Percentiles rank a stretch among this genome's conserved stretches.
Evolutionary conservation across 1,140 invertebrate genomes (phyloP).

Genomic region (Phymastichus coffea): DNA sequence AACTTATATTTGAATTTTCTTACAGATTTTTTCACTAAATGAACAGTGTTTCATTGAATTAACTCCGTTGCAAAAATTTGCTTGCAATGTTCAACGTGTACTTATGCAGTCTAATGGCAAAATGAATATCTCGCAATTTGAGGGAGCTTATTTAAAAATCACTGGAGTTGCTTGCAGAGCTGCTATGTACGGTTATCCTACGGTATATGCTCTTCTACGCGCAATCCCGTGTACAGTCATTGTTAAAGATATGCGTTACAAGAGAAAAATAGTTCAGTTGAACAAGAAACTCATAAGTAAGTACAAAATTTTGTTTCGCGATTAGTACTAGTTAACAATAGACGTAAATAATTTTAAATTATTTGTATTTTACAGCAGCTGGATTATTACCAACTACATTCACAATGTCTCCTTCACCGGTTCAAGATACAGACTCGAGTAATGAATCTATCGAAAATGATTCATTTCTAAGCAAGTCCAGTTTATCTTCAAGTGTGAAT

Average conservation of each 20-base stretch:
- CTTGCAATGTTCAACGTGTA: conserved; percentile 60
- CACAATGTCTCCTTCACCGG: conserved; percentile 32
- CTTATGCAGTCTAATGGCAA: conserved; percentile 58
- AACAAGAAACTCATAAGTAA: conserved; percentile 53
- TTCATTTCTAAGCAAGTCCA: too few species aligned
- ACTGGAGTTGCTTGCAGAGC: conserved; percentile 60
- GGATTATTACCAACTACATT: conserved; percentile 44
- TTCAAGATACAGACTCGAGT: conserved; percentile 48
- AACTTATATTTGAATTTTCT: too few species aligned
- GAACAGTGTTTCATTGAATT: conserved; percentile 56
- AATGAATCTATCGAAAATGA: conserved; percentile 50
- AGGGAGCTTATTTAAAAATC: conserved; percentile 57
- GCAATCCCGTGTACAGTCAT: conserved; percentile 62
- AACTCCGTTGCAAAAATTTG: conserved; percentile 60
- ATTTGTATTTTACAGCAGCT: conserved; percentile 32
- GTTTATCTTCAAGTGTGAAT: too few species aligned
- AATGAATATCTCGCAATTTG: conserved; percentile 60
- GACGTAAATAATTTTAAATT: background rate
- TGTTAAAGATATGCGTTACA: conserved; percentile 48
- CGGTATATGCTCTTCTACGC: conserved; percentile 56
- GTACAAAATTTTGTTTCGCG: conserved; percentile 6
- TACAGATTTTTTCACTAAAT: conserved; percentile 39
- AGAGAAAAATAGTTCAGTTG: conserved; percentile 48
- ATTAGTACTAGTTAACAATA: background rate
- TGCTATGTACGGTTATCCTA: conserved; percentile 60